phyloP scores from a whole-genome alignment of 2,888 invertebrate genomes.

The Mythimna albipuncta region DNA sequence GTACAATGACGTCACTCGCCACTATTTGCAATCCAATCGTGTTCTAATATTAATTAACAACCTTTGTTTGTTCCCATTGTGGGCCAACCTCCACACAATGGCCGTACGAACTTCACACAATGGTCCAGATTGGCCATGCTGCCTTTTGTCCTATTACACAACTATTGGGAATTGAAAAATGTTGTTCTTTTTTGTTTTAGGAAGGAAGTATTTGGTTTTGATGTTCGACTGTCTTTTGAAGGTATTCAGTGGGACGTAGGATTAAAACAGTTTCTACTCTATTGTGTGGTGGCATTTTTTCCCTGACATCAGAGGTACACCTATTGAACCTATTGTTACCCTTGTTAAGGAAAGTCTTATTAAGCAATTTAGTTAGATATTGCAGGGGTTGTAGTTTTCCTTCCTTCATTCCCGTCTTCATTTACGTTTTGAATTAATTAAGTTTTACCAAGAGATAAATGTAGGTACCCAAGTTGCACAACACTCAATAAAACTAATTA shows the following conservation, averaged over 20 bases:
- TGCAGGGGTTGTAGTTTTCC: neutral
- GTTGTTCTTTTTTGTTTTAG: conserved; percentile 23
- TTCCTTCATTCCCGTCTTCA: neutral
- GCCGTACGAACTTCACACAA: conserved; percentile 32
- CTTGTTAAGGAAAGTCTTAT: neutral
- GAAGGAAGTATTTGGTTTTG: conserved; percentile 6
- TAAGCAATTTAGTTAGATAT: neutral
- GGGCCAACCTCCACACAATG: conserved; percentile 32
- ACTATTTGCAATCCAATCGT: conserved; percentile 50
- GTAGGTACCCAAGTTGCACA: neutral
- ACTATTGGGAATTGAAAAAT: conserved; percentile 31
- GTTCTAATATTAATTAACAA: conserved; percentile 57
- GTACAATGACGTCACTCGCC: conserved; percentile 19
- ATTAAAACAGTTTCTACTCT: neutral
- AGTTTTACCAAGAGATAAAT: neutral
- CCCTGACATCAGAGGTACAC: too few relatives aligned
- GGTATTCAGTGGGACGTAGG: neutral
- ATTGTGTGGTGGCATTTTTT: neutral
- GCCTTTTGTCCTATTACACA: conserved; percentile 47
- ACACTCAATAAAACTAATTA: neutral
- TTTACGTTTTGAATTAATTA: neutral
- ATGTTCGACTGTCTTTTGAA: conserved; percentile 1
- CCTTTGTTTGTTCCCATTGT: conserved; percentile 49
- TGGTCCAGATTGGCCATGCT: conserved; percentile 39
- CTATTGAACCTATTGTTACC: neutral